These are phyloP conservation scores for Daktulosphaira vitifoliae DNA, from an alignment of 1,140 invertebrate genomes.

Conservation along the genomic window DNA sequence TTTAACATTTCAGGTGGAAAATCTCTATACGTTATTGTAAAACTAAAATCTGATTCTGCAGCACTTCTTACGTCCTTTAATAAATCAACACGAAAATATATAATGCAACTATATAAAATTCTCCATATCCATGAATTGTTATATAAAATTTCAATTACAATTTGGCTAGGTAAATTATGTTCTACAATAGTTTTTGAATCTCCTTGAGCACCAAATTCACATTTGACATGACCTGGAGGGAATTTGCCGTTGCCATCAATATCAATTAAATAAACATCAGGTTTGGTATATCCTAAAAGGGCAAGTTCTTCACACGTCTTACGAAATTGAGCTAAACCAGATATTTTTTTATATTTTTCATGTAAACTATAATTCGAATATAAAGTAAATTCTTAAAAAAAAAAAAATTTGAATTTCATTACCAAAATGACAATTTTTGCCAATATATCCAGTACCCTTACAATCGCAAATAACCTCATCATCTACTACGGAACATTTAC, in stretches of 20 bases:
- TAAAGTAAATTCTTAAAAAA: too few species aligned
- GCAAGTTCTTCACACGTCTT: conserved; percentile 88
- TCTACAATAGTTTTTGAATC: conserved; percentile 76
- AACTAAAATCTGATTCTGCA: conserved; percentile 65
- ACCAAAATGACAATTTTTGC: conserved; percentile 89
- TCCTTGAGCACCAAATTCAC: conserved; percentile 76
- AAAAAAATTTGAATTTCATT: conserved; percentile 38
- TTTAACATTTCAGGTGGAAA: conserved; percentile 84
- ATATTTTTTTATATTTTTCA: conserved; percentile 9
- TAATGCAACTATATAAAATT: not conserved
- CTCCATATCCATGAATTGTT: not conserved
- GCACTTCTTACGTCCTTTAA: conserved; percentile 62
- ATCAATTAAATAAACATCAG: conserved; percentile 69
- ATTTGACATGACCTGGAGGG: conserved; percentile 80
- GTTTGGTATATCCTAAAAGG: conserved; percentile 68
- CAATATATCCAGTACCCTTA: conserved; percentile 71
- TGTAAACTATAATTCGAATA: too few species aligned
- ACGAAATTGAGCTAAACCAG: conserved; percentile 62
- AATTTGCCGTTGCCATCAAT: conserved; percentile 88
- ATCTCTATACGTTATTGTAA: conserved; percentile 76
- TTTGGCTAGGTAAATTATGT: conserved; percentile 83
- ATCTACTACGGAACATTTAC: conserved; percentile 79
- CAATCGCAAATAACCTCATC: conserved; percentile 82
- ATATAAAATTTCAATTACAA: conserved; percentile 45
- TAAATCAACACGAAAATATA: too few species aligned